phyloP scores from a whole-genome alignment of 2,113 vertebrate genomes.

The Seriola aureovittata region DNA sequence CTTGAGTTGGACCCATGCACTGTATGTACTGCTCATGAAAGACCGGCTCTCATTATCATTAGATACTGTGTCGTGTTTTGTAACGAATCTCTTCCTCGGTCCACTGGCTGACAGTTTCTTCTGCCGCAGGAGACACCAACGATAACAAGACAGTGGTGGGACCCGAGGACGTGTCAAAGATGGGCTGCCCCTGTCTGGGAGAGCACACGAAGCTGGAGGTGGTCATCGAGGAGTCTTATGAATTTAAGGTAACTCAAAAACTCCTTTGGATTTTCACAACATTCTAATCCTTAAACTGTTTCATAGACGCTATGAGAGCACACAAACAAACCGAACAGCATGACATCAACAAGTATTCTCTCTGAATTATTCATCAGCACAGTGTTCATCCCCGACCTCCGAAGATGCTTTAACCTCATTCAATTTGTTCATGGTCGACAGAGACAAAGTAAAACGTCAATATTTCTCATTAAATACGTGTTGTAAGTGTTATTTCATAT shows the following conservation, averaged over 20 bases:
- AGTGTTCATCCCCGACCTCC: neutral
- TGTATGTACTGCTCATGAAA: neutral
- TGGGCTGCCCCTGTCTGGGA: constrained; percentile 86
- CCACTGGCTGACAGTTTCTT: constrained; percentile 7
- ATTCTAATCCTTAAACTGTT: neutral
- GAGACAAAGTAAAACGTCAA: neutral
- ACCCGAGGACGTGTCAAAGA: constrained; percentile 85
- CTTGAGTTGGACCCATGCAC: neutral
- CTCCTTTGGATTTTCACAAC: neutral
- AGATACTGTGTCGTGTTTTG: neutral
- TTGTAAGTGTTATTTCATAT: constrained; percentile 27
- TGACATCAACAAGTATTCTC: neutral
- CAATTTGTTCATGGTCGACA: neutral
- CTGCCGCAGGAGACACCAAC: constrained; percentile 83
- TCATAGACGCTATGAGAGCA: neutral
- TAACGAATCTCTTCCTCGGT: neutral
- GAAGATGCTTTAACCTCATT: neutral
- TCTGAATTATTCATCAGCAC: neutral
- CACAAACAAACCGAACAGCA: neutral
- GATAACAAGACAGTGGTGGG: constrained; percentile 83
- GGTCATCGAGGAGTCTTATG: constrained; percentile 88
- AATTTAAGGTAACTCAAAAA: constrained; percentile 84
- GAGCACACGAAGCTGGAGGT: constrained; percentile 87
- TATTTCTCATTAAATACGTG: neutral
- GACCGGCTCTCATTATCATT: neutral